Percentiles rank a stretch among this genome's conserved stretches.
These are phyloP conservation scores for Meliscaeva auricollis DNA, from an alignment of 2,888 invertebrate genomes.

Conservation along the genomic window DNA sequence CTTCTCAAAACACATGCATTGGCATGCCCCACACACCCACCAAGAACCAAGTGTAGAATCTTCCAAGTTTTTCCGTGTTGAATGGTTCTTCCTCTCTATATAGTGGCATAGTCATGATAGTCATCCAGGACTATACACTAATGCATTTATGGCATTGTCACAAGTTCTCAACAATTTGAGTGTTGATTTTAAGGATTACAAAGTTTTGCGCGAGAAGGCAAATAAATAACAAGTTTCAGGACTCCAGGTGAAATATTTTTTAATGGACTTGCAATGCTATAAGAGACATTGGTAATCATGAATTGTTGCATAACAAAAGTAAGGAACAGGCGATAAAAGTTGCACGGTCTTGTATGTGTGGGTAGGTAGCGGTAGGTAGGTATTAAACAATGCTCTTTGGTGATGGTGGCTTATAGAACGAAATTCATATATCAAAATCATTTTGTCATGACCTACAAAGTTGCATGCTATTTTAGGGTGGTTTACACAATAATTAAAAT, in stretches of 20 bases:
- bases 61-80: conserved; percentile 33
- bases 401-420: neutral
- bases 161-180: conserved; percentile 58
- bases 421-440: conserved; percentile 58
- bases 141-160: conserved; percentile 57
- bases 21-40: conserved; percentile 27
- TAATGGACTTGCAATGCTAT: conserved; percentile 53
- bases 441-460: conserved; percentile 69
- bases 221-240: conserved; percentile 30
- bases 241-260: conserved; percentile 44
- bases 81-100: conserved; percentile 26
- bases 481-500: conserved; percentile 64
- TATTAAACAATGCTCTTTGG: neutral
- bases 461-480: conserved; percentile 47
- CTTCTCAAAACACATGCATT: neutral
- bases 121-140: conserved; percentile 4
- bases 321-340: conserved; percentile 58
- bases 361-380: neutral
- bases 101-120: neutral
- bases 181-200: conserved; percentile 66
- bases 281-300: conserved; percentile 62
- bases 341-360: conserved; percentile 13
- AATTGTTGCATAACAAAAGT: conserved; percentile 57
- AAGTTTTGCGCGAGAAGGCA: conserved; percentile 38
- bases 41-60: conserved; percentile 25